Evolutionary conservation across 2,888 invertebrate species (phyloP).

Genomic region (Apamea anceps): DNA sequence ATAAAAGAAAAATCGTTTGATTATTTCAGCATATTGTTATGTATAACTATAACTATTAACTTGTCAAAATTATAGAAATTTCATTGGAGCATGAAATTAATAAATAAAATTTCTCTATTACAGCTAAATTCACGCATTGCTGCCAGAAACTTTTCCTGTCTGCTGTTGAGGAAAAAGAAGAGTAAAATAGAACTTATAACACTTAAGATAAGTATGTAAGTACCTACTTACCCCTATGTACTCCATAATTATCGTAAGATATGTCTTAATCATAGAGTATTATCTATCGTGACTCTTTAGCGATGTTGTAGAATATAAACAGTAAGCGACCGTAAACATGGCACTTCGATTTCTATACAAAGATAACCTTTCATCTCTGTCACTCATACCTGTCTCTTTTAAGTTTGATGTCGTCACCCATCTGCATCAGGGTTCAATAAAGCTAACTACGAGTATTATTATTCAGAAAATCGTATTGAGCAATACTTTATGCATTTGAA

Average conservation of each 20-base stretch:
- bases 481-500: not conserved
- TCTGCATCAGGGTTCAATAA: too few species aligned
- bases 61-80: not conserved
- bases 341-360: not conserved
- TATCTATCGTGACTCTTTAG: constrained; percentile 1
- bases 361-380: not conserved
- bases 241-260: not conserved
- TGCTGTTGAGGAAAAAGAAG: constrained; percentile 93
- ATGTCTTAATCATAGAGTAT: constrained; percentile 3
- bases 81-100: not conserved
- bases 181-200: constrained; percentile 58
- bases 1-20: not conserved
- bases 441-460: not conserved
- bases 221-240: constrained; percentile 11
- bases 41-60: not conserved
- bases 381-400: not conserved
- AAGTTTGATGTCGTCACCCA: not conserved
- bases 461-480: not conserved
- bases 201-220: constrained; percentile 7
- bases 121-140: constrained; percentile 90
- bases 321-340: not conserved
- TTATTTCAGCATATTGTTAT: not conserved
- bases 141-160: constrained; percentile 94
- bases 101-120: constrained; percentile 68
- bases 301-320: constrained; percentile 20